Evolutionary conservation across 2,888 invertebrate species (phyloP).

Genomic region (Catocala sponsa): DNA sequence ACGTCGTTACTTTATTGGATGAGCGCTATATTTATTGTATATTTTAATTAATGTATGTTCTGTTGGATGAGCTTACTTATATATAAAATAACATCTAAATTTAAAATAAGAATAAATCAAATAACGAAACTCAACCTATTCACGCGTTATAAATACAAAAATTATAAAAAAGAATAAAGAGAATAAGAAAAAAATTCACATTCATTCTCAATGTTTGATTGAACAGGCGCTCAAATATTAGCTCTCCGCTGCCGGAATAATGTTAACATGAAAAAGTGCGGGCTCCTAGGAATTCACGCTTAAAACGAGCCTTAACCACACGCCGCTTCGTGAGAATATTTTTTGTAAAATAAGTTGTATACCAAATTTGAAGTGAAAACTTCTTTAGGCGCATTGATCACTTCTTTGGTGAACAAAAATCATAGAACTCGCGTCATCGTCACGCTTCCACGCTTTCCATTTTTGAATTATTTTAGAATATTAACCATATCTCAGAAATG

Average conservation of each 20-base stretch:
- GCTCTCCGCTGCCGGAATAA: conserved; percentile 11
- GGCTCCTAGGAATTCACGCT: conserved; percentile 37
- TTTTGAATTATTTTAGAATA: too few relatives aligned
- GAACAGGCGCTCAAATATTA: conserved; percentile 22
- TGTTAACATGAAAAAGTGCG: conserved; percentile 15
- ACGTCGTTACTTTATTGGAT: too few relatives aligned
- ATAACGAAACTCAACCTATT: conserved; percentile 6
- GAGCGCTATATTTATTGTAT: too few relatives aligned
- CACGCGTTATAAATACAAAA: conserved; percentile 8
- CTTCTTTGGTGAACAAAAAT: too few relatives aligned
- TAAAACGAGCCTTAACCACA: conserved; percentile 47
- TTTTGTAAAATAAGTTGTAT: conserved; percentile 3
- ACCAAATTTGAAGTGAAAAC: not conserved
- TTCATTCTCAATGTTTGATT: conserved; percentile 19
- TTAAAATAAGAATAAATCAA: not conserved
- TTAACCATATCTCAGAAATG: too few relatives aligned
- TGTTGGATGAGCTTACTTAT: too few relatives aligned
- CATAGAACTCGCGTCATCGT: too few relatives aligned
- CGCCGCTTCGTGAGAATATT: conserved; percentile 33
- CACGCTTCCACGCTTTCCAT: too few relatives aligned
- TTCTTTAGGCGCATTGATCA: too few relatives aligned
- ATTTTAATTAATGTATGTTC: too few relatives aligned
- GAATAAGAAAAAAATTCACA: conserved; percentile 13
- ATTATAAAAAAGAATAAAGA: conserved; percentile 10
- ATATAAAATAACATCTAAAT: too few relatives aligned